Evolutionary conservation across 1,140 invertebrate genomes (phyloP).

Genomic region (Conopomorpha cramerella): DNA sequence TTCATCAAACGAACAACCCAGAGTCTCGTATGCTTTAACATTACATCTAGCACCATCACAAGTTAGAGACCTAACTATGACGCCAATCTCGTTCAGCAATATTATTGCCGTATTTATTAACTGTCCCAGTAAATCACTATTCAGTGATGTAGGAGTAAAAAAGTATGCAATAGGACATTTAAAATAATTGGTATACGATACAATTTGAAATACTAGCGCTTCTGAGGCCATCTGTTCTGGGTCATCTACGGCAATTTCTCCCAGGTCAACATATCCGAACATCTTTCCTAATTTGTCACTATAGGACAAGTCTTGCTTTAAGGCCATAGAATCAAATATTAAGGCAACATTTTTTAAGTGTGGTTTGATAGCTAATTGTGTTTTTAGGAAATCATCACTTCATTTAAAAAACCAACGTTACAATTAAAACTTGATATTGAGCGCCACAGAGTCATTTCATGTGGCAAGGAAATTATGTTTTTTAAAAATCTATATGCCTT

Average conservation of each 20-base stretch:
- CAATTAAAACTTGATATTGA: neutral
- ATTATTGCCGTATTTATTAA: conserved; percentile 9
- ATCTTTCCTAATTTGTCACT: conserved; percentile 10
- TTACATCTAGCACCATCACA: conserved; percentile 11
- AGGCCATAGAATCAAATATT: conserved; percentile 18
- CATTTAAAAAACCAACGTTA: neutral
- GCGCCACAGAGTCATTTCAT: conserved; percentile 3
- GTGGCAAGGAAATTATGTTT: conserved; percentile 3
- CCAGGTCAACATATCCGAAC: conserved; percentile 14
- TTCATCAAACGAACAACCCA: conserved; percentile 13
- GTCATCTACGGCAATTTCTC: conserved; percentile 10
- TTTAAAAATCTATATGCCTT: conserved; percentile 7
- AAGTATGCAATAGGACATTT: conserved; percentile 18
- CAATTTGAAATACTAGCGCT: conserved; percentile 10
- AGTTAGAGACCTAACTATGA: conserved; percentile 14
- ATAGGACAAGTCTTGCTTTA: conserved; percentile 12
- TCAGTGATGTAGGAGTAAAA: conserved; percentile 12
- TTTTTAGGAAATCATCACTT: neutral
- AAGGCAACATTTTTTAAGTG: conserved; percentile 11
- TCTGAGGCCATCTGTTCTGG: conserved; percentile 11
- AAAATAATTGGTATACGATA: conserved; percentile 9
- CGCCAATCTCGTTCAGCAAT: conserved; percentile 9
- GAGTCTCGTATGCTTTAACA: conserved; percentile 8
- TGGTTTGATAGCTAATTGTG: neutral
- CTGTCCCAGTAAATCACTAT: conserved; percentile 7